Conservation (phyloP, 2,797 vertebrate species). For the Darevskia mixta region DNA sequence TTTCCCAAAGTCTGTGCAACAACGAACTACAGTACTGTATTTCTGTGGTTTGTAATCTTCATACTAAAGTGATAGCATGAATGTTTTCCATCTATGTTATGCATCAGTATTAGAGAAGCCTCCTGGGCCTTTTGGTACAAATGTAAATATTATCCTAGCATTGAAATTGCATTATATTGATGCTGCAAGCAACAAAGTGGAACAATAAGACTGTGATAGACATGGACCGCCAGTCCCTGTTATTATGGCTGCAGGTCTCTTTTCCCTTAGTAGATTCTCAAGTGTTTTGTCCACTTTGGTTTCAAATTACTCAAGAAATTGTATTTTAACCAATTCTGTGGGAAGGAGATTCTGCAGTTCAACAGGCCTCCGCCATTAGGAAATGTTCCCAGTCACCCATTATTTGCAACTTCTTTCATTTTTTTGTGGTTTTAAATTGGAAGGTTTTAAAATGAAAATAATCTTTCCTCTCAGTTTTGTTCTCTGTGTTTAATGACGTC, state of each 20-base stretch:
- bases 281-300: constrained; percentile 21
- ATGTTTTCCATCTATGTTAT: constrained; percentile 1
- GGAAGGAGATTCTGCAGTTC: constrained; percentile 16
- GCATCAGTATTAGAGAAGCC: constrained; percentile 21
- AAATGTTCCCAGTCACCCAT: constrained; percentile 6
- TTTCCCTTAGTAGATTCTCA: not conserved
- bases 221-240: not conserved
- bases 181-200: constrained; percentile 20
- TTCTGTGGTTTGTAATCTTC: not conserved
- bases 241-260: constrained; percentile 30
- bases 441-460: not conserved
- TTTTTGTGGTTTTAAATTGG: not conserved
- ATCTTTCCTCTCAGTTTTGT: not conserved
- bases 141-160: constrained; percentile 27
- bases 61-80: not conserved
- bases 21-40: not conserved
- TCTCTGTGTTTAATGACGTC: not conserved
- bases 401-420: not conserved
- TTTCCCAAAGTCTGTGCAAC: not conserved
- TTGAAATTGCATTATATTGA: constrained; percentile 33
- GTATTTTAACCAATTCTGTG: constrained; percentile 29
- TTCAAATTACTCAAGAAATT: constrained; percentile 35
- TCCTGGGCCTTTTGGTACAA: constrained; percentile 5
- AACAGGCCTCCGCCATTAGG: constrained; percentile 8
- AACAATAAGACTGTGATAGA: constrained; percentile 31